Percentiles rank a stretch among this genome's conserved stretches.
phyloP scores from a whole-genome alignment of 2,888 invertebrate species.

The Spisula solida region DNA sequence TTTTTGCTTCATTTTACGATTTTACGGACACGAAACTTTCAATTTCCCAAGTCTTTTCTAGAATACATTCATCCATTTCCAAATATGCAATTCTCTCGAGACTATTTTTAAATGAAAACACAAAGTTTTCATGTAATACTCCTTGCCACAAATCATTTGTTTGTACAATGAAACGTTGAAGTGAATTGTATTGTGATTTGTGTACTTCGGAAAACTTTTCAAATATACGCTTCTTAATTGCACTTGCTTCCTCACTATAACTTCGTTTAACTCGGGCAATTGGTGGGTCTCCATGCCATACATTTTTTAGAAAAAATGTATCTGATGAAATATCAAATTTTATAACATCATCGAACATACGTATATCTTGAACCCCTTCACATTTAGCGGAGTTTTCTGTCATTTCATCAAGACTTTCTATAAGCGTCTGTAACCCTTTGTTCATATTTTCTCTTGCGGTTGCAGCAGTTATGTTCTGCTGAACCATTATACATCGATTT shows the following conservation, averaged over 20 bases:
- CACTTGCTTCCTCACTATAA: slow-evolving; percentile 37
- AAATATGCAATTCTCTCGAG: slow-evolving; percentile 50
- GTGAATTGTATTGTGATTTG: neutral
- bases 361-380: slow-evolving; percentile 39
- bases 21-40: neutral
- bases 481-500: slow-evolving; percentile 47
- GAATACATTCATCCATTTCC: slow-evolving; percentile 18
- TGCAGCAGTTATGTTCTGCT: slow-evolving; percentile 53
- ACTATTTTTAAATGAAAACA: slow-evolving; percentile 58
- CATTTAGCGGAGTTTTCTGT: slow-evolving; percentile 39
- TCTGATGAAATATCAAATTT: slow-evolving; percentile 44
- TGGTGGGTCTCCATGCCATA: slow-evolving; percentile 54
- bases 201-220: neutral
- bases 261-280: slow-evolving; percentile 34
- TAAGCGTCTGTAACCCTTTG: slow-evolving; percentile 31
- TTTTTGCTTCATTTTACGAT: neutral
- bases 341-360: slow-evolving; percentile 48
- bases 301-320: slow-evolving; percentile 47
- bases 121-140: slow-evolving; percentile 59
- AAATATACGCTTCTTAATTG: neutral
- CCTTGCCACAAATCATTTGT: slow-evolving; percentile 52
- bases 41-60: neutral
- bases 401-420: slow-evolving; percentile 46
- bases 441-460: slow-evolving; percentile 36
- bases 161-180: neutral